phyloP scores from a whole-genome alignment of 2,113 vertebrate genomes.

The Echinops telfairi region DNA sequence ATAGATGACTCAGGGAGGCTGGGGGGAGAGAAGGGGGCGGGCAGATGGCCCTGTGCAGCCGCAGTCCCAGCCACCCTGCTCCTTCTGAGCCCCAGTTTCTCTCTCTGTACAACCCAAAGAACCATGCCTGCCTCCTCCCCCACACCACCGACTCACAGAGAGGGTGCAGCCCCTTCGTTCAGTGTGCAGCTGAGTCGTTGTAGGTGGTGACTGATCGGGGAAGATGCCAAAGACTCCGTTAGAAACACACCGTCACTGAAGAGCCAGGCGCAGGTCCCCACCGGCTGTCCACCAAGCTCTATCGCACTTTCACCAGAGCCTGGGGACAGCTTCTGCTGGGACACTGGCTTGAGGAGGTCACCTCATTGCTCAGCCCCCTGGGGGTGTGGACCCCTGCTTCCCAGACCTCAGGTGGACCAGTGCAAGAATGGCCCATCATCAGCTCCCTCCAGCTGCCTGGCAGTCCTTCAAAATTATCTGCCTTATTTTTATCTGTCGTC shows the following conservation, averaged over 20 bases:
- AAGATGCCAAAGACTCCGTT: conserved; percentile 32
- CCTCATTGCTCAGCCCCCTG: accelerated
- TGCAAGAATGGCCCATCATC: neutral
- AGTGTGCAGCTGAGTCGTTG: neutral
- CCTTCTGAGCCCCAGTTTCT: conserved; percentile 2
- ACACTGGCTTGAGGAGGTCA: accelerated
- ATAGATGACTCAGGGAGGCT: neutral
- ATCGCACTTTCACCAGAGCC: neutral
- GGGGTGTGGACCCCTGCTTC: neutral
- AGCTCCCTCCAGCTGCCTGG: neutral
- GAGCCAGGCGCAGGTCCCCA: neutral
- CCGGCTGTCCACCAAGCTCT: neutral
- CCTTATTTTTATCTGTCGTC: conserved; percentile 42
- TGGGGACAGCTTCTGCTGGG: too few species aligned
- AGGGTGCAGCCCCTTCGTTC: conserved; percentile 59
- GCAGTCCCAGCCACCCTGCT: neutral
- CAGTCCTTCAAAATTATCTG: conserved; percentile 4
- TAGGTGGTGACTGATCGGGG: conserved; percentile 41
- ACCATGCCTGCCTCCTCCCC: neutral
- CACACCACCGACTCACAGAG: neutral
- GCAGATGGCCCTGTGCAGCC: accelerated
- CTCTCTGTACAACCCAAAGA: neutral
- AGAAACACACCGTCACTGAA: neutral
- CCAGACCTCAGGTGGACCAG: neutral
- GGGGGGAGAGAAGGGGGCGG: too few species aligned